Base-by-base conservation (phyloP, 2,113 vertebrate species). In the Pycnonotus jocosus region DNA sequence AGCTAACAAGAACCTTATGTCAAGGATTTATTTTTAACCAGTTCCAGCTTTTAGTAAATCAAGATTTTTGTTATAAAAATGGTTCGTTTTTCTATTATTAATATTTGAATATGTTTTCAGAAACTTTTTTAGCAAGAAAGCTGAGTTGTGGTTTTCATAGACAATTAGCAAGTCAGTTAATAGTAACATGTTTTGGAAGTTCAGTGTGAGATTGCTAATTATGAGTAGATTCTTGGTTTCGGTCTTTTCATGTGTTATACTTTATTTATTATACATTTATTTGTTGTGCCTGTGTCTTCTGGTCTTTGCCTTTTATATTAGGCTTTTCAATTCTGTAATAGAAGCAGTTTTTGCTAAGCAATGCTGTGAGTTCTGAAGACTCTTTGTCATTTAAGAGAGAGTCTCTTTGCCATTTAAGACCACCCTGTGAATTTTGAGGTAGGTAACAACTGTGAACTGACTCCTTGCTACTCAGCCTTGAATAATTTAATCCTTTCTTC, bases 1-100 rank as follows among this genome's bases (percentile, higher is more conserved):
- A 96, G 92, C 92, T 98, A 98, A 98, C 97, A 97, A 98, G 97
- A 98, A 98, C 98, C 97, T 95, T 96, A 98, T 98, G 97, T 90
- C 93, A 81, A 68, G 97, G 95, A 95, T 97, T 97, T 97, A 96
- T 97, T 97, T 98, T 92, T 97, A 98, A 98, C 93, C 95, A 91
- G 93, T 97, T 97, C 97, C 97, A 98, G 97, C 96, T 98, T 98
- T 97, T 98, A 98, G 97, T 95, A 97, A 97, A 97, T 97, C 93
- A 96, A 92, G 90, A 93, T 97, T 98, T 96, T 97, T 97, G 82
- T 92, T 96, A 93, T 94, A 97, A 97, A 98, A 98, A 93, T 96
- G 86, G 84, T 60, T 96, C 91, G 58, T 96, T 97, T 97, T 98
- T 96, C 87, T 96, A 17, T 91, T 98, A 97, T 94, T 98, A 91